Conservation (phyloP, 2,888 invertebrate species). For the Pristionchus exspectatus region DNA sequence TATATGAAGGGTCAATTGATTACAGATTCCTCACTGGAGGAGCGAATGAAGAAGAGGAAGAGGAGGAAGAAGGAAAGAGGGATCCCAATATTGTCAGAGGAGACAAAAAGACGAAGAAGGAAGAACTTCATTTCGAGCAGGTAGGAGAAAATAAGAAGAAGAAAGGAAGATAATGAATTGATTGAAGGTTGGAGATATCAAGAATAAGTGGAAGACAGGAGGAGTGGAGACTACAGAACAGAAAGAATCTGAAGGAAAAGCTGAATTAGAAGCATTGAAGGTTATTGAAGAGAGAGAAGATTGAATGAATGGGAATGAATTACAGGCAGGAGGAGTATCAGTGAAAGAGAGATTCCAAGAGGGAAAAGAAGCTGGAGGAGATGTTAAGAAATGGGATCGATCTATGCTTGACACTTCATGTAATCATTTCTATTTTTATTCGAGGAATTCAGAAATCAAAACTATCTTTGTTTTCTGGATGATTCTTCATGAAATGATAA, state of each 20-base stretch:
- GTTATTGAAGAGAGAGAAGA: slow-evolving; percentile 56
- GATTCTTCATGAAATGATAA: neutral
- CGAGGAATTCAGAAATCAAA: neutral
- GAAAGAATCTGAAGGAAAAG: slow-evolving; percentile 69
- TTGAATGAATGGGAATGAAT: neutral
- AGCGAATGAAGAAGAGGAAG: slow-evolving; percentile 65
- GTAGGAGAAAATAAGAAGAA: slow-evolving; percentile 50
- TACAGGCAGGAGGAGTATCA: slow-evolving; percentile 48
- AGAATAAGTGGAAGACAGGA: slow-evolving; percentile 79
- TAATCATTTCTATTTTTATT: slow-evolving; percentile 55
- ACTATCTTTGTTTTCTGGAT: neutral
- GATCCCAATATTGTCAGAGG: slow-evolving; percentile 71
- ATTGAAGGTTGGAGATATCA: slow-evolving; percentile 74
- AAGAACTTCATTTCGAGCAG: slow-evolving; percentile 70
- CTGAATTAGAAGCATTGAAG: slow-evolving; percentile 77
- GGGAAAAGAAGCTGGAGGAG: slow-evolving; percentile 62
- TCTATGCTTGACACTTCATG: slow-evolving; percentile 75
- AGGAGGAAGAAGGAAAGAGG: slow-evolving; percentile 65
- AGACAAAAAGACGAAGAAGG: slow-evolving; percentile 64
- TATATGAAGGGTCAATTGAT: neutral
- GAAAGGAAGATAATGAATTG: neutral
- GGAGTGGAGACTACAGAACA: slow-evolving; percentile 76
- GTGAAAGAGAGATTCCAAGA: slow-evolving; percentile 78
- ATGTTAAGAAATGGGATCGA: slow-evolving; percentile 70
- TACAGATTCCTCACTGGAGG: slow-evolving; percentile 71